phyloP scores from a whole-genome alignment of 2,797 vertebrate species.

The Tauraco hartlaubi region DNA sequence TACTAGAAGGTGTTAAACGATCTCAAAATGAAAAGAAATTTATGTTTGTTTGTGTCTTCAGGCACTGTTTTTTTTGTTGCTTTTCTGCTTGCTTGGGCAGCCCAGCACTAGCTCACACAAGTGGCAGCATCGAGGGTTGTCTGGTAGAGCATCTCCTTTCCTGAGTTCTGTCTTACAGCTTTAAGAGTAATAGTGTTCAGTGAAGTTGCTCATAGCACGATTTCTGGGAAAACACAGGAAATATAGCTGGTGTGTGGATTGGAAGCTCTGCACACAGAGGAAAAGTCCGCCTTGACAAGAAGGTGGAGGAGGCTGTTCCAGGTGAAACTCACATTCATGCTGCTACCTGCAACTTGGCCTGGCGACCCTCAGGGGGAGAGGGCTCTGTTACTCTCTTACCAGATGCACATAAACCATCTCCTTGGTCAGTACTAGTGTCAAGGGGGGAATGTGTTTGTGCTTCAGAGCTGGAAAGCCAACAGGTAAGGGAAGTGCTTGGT shows the following conservation, averaged over 20 bases:
- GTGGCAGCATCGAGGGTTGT: background rate
- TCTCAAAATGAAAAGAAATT: background rate
- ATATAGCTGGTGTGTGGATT: background rate
- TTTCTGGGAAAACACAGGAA: background rate
- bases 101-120: background rate
- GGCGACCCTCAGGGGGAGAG: rapidly evolving
- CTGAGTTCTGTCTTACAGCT: background rate
- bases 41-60: background rate
- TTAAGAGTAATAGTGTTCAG: background rate
- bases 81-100: background rate
- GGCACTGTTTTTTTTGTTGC: background rate
- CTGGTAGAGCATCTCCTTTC: background rate
- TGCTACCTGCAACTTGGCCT: background rate
- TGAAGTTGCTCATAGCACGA: background rate
- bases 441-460: rapidly evolving
- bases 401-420: background rate
- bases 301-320: background rate
- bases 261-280: background rate
- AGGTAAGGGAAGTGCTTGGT: background rate
- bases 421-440: rapidly evolving
- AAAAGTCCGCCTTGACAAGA: background rate
- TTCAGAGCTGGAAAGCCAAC: background rate
- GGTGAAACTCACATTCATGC: rapidly evolving
- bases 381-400: background rate
- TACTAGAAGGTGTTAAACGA: background rate